Evolutionary conservation across 2,113 vertebrate genomes (phyloP), one percentile per base, ranked within the genome.

Genomic region (Monopterus albus): DNA sequence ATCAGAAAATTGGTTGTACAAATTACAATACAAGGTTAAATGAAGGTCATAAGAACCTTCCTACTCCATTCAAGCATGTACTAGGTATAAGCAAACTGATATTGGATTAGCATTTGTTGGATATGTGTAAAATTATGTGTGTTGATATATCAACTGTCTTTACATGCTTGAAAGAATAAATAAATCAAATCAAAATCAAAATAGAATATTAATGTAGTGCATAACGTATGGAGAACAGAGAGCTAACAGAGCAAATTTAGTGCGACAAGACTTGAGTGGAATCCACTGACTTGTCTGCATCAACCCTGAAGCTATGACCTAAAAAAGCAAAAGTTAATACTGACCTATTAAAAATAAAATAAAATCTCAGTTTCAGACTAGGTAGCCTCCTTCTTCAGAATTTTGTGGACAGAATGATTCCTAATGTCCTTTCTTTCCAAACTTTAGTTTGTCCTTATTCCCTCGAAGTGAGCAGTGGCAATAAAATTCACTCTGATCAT

Each of bases 271-370:
- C 11, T 31, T 51, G 29, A 45, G 15, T 28, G 49, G 26, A 45
- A 35, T 65, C 40, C 28, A n/a, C 10, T 28, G 13, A 25, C 10
- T 59, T 62, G 13, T 17, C 36, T 2, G 25, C 18, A 50, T 46
- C 29, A 18, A 6, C 7, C 31, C 31, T 1, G 4, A 28, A 55
- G 46, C 68, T 50, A 17, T 29, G 79, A 46, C 56, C 21, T 57
- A 67, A 72, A 78, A n/a, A 83, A 49, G 36, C n/a, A 33, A 39
- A 5, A 15, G n/a, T 36, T 75, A 62, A 75, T 77, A 47, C 47
- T 42, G 43, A 73, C 45, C 57, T 35, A 56, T 77, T 40, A 61
- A 53, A 77, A 73, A 77, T 46, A 23, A 21, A 36, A 55, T 36
- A 45, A 35, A 46, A 46, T 25, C 13, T 60, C n/a, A 26, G 14